Conservation (phyloP, 2,113 vertebrate genomes). For the Collichthys lucidus region DNA sequence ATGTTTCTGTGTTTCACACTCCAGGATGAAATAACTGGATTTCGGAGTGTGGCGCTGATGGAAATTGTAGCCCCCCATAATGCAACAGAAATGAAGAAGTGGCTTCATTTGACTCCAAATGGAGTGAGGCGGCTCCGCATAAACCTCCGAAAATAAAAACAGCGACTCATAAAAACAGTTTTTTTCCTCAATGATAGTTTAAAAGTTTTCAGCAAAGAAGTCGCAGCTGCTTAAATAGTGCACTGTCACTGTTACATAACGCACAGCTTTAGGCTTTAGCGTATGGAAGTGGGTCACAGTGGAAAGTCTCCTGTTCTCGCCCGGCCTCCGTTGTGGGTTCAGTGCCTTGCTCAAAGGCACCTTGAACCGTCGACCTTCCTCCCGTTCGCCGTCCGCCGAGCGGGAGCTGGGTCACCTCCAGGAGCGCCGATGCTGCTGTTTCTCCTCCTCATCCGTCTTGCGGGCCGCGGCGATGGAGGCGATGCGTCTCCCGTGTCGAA, state of each 20-base stretch:
- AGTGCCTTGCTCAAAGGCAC: conserved; percentile 75
- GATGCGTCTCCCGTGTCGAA: conserved; percentile 72
- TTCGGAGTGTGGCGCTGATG: not conserved
- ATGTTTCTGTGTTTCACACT: not conserved
- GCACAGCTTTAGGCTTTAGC: not conserved
- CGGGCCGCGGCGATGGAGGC: conserved; percentile 57
- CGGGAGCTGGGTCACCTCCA: conserved; percentile 81
- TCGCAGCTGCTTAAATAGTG: not conserved
- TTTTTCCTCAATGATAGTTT: not conserved
- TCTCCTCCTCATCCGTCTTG: conserved; percentile 79
- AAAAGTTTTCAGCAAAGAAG: not conserved
- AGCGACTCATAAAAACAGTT: no score
- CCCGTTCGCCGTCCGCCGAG: not conserved
- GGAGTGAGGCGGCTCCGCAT: not conserved
- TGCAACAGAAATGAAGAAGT: not conserved
- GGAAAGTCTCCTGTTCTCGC: not conserved
- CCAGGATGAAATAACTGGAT: not conserved
- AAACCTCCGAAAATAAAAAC: not conserved
- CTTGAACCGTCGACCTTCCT: conserved; percentile 49
- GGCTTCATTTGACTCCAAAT: conserved; percentile 7
- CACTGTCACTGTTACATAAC: conserved; percentile 6
- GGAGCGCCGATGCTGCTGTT: conserved; percentile 74
- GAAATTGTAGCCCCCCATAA: not conserved
- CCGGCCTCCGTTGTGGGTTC: not conserved
- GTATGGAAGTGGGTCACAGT: conserved; percentile 24